phyloP scores from a whole-genome alignment of 2,888 invertebrate species.

The Phymatocera aterrima region DNA sequence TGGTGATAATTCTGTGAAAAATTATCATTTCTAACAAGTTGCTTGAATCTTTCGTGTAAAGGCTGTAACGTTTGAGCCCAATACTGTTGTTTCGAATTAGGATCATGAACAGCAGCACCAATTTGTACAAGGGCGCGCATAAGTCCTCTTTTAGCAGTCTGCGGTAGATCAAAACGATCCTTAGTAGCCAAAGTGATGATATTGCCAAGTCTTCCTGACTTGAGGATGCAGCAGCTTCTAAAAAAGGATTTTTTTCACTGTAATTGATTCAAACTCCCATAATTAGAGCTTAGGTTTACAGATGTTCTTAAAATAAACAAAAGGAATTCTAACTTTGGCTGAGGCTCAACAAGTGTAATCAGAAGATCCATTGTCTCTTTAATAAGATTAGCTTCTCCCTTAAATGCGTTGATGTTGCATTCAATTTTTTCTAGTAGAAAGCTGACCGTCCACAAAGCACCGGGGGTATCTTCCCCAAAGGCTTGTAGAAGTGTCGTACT shows the following conservation, averaged over 20 bases:
- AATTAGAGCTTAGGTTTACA: too few species aligned
- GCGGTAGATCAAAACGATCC: slow-evolving; percentile 77
- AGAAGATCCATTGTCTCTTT: slow-evolving; percentile 81
- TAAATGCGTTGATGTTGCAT: slow-evolving; percentile 79
- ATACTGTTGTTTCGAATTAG: slow-evolving; percentile 57
- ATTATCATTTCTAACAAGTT: slow-evolving; percentile 76
- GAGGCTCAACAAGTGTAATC: slow-evolving; percentile 76
- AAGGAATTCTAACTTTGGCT: slow-evolving; percentile 74
- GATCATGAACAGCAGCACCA: slow-evolving; percentile 75
- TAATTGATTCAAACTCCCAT: background rate
- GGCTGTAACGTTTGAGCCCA: slow-evolving; percentile 71
- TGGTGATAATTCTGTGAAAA: slow-evolving; percentile 78
- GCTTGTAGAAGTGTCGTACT: slow-evolving; percentile 79
- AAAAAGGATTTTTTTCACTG: slow-evolving; percentile 54
- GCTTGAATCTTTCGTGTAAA: slow-evolving; percentile 78
- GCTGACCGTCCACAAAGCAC: slow-evolving; percentile 80
- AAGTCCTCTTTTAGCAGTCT: slow-evolving; percentile 80
- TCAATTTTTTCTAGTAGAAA: slow-evolving; percentile 82
- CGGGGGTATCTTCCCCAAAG: slow-evolving; percentile 82
- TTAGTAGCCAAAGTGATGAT: slow-evolving; percentile 77
- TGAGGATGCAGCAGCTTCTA: slow-evolving; percentile 77
- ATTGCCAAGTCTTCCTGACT: slow-evolving; percentile 78
- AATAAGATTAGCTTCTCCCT: slow-evolving; percentile 79
- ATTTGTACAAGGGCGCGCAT: slow-evolving; percentile 85
- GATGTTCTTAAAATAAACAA: background rate